Conservation (phyloP, 2,113 vertebrate species). For the Potamarius usumacintae region DNA sequence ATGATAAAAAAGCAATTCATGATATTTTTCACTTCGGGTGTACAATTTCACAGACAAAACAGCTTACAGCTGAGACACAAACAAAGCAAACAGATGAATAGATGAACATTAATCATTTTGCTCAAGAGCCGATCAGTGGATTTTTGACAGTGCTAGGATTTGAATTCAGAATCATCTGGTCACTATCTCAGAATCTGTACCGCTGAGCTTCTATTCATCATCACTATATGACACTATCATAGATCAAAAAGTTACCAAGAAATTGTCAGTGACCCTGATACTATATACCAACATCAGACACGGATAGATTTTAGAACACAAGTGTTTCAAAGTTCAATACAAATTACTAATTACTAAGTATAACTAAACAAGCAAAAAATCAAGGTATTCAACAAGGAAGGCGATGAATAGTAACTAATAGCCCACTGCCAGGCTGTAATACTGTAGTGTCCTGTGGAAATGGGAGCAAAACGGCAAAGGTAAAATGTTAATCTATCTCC, state of each 20-base stretch:
- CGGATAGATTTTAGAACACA: too few relatives aligned
- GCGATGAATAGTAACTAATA: not conserved
- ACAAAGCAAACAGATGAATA: not conserved
- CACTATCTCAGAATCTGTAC: not conserved
- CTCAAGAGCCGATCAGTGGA: not conserved
- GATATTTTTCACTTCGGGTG: not conserved
- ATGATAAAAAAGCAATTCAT: not conserved
- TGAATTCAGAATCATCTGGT: not conserved
- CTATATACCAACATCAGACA: not conserved
- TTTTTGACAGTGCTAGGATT: not conserved
- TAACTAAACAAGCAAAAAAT: not conserved
- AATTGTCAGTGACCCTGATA: too few relatives aligned
- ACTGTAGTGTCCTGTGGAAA: too few relatives aligned
- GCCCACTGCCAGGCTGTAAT: too few relatives aligned
- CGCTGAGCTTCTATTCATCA: not conserved
- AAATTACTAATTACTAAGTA: not conserved
- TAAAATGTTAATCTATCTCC: too few relatives aligned
- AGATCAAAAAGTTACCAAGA: too few relatives aligned
- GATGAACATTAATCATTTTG: not conserved
- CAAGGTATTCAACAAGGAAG: not conserved
- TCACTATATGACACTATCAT: not conserved
- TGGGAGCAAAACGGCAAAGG: too few relatives aligned
- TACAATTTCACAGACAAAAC: not conserved
- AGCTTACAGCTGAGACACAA: not conserved
- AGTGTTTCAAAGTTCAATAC: too few relatives aligned